These are phyloP conservation scores for Neuroterus valhalla DNA, from an alignment of 1,140 invertebrate species.

Conservation along the genomic window DNA sequence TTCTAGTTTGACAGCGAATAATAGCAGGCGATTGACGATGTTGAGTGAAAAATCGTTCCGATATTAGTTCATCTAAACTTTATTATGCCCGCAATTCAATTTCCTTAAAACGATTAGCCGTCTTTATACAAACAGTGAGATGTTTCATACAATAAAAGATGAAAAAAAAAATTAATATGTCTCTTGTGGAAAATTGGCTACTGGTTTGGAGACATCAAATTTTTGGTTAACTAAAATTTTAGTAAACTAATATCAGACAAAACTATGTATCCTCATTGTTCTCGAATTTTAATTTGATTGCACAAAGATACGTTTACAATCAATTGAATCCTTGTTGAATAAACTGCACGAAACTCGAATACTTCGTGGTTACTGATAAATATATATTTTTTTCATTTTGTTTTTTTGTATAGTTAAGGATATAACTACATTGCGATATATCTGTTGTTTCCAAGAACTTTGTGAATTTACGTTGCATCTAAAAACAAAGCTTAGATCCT, in stretches of 20 bases:
- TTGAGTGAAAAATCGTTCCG: neutral
- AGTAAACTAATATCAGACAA: too few relatives aligned
- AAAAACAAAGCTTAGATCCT: constrained; percentile 2
- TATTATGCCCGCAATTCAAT: too few relatives aligned
- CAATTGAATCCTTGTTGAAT: neutral
- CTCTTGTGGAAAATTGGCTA: too few relatives aligned
- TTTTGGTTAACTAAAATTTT: too few relatives aligned
- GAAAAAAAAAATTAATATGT: too few relatives aligned
- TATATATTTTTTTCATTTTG: neutral
- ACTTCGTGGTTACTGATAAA: neutral
- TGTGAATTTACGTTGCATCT: neutral
- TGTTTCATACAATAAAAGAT: too few relatives aligned
- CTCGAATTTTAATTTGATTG: neutral
- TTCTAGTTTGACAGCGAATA: constrained; percentile 25
- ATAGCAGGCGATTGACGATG: neutral
- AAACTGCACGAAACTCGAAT: constrained; percentile 34
- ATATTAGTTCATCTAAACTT: too few relatives aligned
- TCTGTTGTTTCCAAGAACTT: neutral
- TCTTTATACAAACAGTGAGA: too few relatives aligned
- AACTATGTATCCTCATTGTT: neutral
- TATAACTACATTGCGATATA: neutral
- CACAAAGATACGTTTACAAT: neutral
- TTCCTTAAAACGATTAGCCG: too few relatives aligned
- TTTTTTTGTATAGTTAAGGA: neutral
- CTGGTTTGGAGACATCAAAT: too few relatives aligned